phyloP scores from a whole-genome alignment of 1,140 invertebrate species.

The Atta cephalotes region DNA sequence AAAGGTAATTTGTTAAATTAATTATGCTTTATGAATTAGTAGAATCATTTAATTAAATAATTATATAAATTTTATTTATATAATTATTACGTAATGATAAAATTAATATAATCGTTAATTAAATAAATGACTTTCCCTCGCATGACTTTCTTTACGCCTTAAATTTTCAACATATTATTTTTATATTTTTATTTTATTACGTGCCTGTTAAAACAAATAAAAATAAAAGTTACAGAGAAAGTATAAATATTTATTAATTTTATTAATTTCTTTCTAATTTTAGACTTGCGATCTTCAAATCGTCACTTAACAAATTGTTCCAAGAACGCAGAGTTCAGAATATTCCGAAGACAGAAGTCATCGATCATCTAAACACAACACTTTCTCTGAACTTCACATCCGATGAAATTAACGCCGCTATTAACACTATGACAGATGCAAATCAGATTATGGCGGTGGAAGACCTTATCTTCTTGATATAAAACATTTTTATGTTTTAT shows the following conservation, averaged over 20 bases:
- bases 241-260: background rate
- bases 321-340: conserved; percentile 90
- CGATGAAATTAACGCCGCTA: conserved; percentile 92
- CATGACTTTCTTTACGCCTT: background rate
- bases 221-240: background rate
- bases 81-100: too few species aligned
- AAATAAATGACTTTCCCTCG: background rate
- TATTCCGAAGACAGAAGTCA: conserved; percentile 88
- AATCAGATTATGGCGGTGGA: conserved; percentile 97
- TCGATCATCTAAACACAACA: conserved; percentile 88
- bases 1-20: conserved; percentile 76
- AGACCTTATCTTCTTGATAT: conserved; percentile 95
- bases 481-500: conserved; percentile 77
- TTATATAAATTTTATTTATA: background rate
- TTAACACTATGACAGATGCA: conserved; percentile 94
- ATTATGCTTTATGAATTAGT: background rate
- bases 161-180: background rate
- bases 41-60: background rate
- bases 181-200: conserved; percentile 12
- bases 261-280: conserved; percentile 70
- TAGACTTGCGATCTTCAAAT: conserved; percentile 89
- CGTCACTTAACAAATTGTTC: conserved; percentile 89
- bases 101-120: background rate
- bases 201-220: background rate
- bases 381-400: conserved; percentile 88